Evolutionary conservation across 35 echinoderm and acorn worm genomes (phyloP).

Genomic region (Strongylocentrotus purpuratus): DNA sequence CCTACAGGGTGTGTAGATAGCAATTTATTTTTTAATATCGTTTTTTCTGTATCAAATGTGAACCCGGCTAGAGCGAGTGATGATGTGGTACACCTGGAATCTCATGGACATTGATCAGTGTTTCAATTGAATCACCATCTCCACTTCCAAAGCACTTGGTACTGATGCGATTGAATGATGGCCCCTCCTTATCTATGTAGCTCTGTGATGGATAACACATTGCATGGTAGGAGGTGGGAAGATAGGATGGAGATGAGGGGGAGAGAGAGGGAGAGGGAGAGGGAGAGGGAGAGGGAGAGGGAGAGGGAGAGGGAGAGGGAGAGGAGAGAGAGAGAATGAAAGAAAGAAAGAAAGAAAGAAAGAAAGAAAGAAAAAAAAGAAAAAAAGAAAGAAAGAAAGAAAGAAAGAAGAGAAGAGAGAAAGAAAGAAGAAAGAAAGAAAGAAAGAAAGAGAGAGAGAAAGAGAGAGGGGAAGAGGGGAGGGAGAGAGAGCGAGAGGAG

Average conservation of each 20-base stretch:
- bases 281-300: too few species aligned
- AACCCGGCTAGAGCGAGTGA: too few species aligned
- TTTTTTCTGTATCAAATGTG: too few species aligned
- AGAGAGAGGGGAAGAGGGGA: background rate
- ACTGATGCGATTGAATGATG: background rate
- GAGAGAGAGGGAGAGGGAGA: background rate
- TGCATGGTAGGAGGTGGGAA: background rate
- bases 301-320: background rate
- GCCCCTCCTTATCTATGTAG: background rate
- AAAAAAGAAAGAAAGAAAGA: background rate
- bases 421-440: background rate
- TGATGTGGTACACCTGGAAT: background rate
- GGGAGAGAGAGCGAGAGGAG: background rate
- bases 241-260: background rate
- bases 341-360: background rate
- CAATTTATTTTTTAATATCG: too few species aligned
- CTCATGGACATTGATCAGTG: background rate
- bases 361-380: background rate
- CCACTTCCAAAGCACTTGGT: background rate
- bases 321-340: background rate
- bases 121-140: background rate
- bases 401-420: background rate
- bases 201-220: background rate
- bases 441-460: background rate
- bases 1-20: too few species aligned